phyloP scores from a whole-genome alignment of 2,888 invertebrate species.

The Macropis europaea region DNA sequence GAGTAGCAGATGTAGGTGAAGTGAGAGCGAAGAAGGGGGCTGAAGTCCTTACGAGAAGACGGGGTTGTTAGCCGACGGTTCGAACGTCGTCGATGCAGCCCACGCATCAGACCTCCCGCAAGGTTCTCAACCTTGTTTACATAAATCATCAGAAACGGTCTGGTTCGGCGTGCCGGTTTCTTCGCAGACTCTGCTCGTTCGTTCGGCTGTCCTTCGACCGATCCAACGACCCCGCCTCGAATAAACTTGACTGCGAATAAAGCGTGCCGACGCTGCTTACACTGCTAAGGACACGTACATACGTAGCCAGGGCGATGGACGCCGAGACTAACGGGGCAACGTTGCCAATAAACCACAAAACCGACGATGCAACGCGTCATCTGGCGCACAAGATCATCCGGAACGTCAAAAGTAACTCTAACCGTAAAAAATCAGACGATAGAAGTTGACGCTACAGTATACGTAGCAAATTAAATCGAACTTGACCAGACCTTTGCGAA shows the following conservation, averaged over 20 bases:
- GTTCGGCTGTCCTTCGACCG: conserved; percentile 38
- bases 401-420: not conserved
- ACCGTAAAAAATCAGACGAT: no score
- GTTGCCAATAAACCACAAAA: conserved; percentile 16
- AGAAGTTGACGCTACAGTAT: no score
- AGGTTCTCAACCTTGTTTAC: conserved; percentile 74
- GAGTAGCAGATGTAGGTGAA: conserved; percentile 11
- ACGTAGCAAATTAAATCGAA: no score
- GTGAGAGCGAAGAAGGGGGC: conserved; percentile 1
- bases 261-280: conserved; percentile 36
- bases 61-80: conserved; percentile 66
- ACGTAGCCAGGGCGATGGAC: not conserved
- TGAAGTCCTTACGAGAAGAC: conserved; percentile 42
- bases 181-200: conserved; percentile 13
- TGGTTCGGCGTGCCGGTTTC: conserved; percentile 22
- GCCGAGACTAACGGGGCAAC: conserved; percentile 16
- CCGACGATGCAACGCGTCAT: not conserved
- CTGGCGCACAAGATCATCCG: not conserved
- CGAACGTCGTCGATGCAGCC: conserved; percentile 42
- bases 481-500: no score
- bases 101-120: conserved; percentile 60
- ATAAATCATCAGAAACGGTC: conserved; percentile 65
- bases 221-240: conserved; percentile 55
- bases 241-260: conserved; percentile 55
- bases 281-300: not conserved